Percentiles rank a stretch among this genome's conserved stretches.
Conservation (phyloP, 2,113 vertebrate species). For the Pyxicephalus adspersus region DNA sequence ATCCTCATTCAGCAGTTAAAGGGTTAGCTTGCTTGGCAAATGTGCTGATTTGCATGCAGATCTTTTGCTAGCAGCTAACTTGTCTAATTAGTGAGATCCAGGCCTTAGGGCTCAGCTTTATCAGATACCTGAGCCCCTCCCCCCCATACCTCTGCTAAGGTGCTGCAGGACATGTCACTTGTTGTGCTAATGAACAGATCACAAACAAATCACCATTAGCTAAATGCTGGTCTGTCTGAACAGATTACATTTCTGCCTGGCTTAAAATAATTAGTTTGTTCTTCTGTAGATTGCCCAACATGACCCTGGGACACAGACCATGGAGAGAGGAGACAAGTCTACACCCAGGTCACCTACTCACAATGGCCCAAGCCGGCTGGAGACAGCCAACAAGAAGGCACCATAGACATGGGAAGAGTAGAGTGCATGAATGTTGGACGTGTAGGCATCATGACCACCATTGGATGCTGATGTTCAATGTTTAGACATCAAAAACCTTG, state of each 20-base stretch:
- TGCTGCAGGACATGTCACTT: constrained; percentile 25
- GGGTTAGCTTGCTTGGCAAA: not conserved
- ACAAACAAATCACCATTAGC: constrained; percentile 43
- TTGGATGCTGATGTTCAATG: too few relatives aligned
- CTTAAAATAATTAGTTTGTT: constrained; percentile 65
- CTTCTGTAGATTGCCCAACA: constrained; percentile 60
- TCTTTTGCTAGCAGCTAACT: constrained; percentile 27
- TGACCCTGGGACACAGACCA: constrained; percentile 64
- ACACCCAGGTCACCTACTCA: not conserved
- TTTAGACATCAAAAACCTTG: too few relatives aligned
- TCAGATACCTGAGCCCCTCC: not conserved
- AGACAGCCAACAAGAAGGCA: not conserved
- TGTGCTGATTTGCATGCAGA: not conserved
- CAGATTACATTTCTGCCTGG: constrained; percentile 54
- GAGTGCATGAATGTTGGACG: too few relatives aligned
- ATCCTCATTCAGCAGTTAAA: constrained; percentile 12
- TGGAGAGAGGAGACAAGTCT: constrained; percentile 30
- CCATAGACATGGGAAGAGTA: not conserved
- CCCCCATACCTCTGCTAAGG: constrained; percentile 24
- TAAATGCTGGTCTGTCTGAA: constrained; percentile 43
- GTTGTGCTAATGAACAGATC: not conserved
- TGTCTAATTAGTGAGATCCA: constrained; percentile 42
- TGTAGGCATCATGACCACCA: too few relatives aligned
- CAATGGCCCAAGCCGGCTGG: too few relatives aligned
- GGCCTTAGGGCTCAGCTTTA: constrained; percentile 12